These are phyloP conservation scores for Thalassoma bifasciatum DNA, from an alignment of 2,113 vertebrate species.

Conservation along the genomic window DNA sequence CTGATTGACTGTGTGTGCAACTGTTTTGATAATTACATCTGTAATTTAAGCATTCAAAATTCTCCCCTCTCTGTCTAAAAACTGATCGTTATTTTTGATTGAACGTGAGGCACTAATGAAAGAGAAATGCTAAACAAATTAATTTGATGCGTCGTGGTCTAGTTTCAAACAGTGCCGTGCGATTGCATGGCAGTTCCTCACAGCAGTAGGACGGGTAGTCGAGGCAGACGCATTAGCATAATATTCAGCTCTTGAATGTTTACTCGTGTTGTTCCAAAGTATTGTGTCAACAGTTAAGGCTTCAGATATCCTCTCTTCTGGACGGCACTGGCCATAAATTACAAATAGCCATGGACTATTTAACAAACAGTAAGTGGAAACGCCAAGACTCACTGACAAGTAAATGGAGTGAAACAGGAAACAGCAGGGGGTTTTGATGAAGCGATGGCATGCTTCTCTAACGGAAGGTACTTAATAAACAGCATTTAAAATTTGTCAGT, in stretches of 20 bases:
- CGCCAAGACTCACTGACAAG: constrained; percentile 10
- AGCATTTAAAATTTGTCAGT: constrained; percentile 48
- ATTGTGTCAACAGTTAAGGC: constrained; percentile 6
- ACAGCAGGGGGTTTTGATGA: constrained; percentile 25
- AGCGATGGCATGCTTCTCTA: constrained; percentile 19
- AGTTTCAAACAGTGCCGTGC: constrained; percentile 12
- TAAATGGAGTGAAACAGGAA: constrained; percentile 36
- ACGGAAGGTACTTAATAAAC: constrained; percentile 53
- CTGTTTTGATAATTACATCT: constrained; percentile 57
- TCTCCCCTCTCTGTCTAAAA: constrained; percentile 18
- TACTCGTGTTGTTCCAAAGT: not conserved
- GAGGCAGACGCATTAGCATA: not conserved
- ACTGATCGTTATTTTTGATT: constrained; percentile 45
- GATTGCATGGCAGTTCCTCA: not conserved
- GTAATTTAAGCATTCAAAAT: constrained; percentile 35
- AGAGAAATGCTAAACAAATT: constrained; percentile 27
- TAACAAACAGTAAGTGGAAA: not conserved
- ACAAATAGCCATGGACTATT: constrained; percentile 10
- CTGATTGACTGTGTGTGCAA: constrained; percentile 37
- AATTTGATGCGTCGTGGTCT: constrained; percentile 19
- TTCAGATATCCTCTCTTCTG: constrained; percentile 2
- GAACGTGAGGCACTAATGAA: constrained; percentile 40
- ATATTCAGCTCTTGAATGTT: constrained; percentile 8
- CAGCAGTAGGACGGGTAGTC: not conserved
- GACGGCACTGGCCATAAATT: constrained; percentile 15